phyloP scores from a whole-genome alignment of 2,113 vertebrate species.

The Cinclus mexicanus region DNA sequence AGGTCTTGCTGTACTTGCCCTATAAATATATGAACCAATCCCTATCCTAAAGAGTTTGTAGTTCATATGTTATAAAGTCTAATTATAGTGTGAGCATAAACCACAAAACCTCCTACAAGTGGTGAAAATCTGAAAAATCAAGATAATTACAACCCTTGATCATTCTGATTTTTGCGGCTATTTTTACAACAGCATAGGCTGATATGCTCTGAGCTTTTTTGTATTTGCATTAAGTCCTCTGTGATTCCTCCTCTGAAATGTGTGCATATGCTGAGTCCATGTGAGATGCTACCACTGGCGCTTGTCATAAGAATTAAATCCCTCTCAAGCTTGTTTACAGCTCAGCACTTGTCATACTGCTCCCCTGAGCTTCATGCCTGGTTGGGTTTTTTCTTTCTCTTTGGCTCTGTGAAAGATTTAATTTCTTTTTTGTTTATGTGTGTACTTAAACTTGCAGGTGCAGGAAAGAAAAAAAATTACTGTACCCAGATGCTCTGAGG shows the following conservation, averaged over 20 bases:
- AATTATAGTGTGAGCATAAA: conserved; percentile 34
- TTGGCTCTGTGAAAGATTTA: conserved; percentile 75
- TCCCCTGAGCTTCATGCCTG: conserved; percentile 80
- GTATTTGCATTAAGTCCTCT: conserved; percentile 75
- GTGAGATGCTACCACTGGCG: conserved; percentile 76
- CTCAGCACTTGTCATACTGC: conserved; percentile 79
- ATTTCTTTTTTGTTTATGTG: conserved; percentile 81
- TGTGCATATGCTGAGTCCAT: conserved; percentile 76
- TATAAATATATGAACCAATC: neutral
- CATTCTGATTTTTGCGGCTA: conserved; percentile 65
- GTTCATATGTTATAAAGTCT: neutral
- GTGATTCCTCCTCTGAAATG: conserved; percentile 70
- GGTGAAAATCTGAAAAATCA: conserved; percentile 69
- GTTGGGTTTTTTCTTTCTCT: conserved; percentile 42
- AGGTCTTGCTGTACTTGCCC: neutral
- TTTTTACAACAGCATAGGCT: conserved; percentile 70
- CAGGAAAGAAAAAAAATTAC: conserved; percentile 70
- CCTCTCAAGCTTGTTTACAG: conserved; percentile 83
- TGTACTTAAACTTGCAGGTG: conserved; percentile 81
- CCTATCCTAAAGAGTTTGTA: neutral
- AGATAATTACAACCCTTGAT: conserved; percentile 69
- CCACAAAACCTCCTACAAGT: conserved; percentile 40
- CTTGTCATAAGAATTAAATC: conserved; percentile 85
- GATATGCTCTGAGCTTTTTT: conserved; percentile 56
- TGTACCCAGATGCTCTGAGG: conserved; percentile 78